Percentiles rank a stretch among this genome's conserved stretches.
Conservation (phyloP, 2,888 invertebrate genomes). For the Aleiodes leptofemur region DNA sequence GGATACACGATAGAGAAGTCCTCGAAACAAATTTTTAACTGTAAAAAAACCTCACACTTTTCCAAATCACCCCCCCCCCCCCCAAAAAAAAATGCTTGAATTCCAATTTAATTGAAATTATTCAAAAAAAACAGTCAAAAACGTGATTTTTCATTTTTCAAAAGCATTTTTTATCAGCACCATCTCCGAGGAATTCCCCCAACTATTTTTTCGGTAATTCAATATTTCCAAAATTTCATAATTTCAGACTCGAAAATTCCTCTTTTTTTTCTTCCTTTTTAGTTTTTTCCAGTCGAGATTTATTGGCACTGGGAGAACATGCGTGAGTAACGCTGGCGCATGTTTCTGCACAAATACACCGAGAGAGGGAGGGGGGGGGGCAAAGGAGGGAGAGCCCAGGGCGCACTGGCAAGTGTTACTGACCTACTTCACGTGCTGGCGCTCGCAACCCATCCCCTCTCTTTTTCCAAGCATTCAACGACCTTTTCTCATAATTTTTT, state of each 20-base stretch:
- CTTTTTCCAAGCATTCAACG: slow-evolving; percentile 42
- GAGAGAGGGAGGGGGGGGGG: neutral
- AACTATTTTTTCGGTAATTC: neutral
- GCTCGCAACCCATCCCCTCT: slow-evolving; percentile 47
- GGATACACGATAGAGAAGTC: too few species aligned
- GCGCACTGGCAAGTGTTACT: slow-evolving; percentile 60
- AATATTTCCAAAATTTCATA: neutral
- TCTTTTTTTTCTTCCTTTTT: too few species aligned
- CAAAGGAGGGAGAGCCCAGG: neutral
- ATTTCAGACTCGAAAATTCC: neutral
- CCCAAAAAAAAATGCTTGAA: too few species aligned
- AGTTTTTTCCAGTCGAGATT: too few species aligned
- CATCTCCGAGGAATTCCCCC: too few species aligned
- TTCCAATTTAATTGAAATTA: too few species aligned
- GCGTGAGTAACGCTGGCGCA: slow-evolving; percentile 32
- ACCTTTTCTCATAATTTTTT: slow-evolving; percentile 25
- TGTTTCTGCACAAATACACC: neutral
- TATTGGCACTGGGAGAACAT: neutral
- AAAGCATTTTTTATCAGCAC: neutral
- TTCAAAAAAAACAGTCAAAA: too few species aligned
- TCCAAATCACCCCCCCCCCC: too few species aligned
- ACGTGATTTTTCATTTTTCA: neutral
- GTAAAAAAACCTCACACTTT: too few species aligned
- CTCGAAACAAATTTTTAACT: too few species aligned
- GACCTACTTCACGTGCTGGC: slow-evolving; percentile 56